These are phyloP conservation scores for Casuarius casuarius DNA, from an alignment of 2,113 vertebrate genomes.

Conservation along the genomic window DNA sequence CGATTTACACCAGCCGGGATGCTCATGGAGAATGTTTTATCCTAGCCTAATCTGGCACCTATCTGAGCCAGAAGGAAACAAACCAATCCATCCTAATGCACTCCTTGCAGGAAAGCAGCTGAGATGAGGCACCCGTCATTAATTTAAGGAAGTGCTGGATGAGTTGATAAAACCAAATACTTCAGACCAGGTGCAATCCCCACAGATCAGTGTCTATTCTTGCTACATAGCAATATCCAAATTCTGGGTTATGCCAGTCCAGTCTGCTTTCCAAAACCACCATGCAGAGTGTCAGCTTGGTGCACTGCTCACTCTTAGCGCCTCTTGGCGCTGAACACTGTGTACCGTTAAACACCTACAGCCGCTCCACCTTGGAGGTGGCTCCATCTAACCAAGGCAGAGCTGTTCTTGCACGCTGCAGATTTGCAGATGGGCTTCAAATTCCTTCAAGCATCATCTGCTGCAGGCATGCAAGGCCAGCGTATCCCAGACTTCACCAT, in stretches of 20 bases:
- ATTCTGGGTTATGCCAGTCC: not conserved
- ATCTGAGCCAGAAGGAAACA: not conserved
- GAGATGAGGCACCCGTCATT: not conserved
- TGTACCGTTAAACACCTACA: not conserved
- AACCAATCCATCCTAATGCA: not conserved
- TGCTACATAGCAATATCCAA: no score
- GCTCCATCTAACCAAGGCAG: not conserved
- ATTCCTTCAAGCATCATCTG: not conserved
- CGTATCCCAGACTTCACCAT: not conserved
- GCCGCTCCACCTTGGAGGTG: not conserved
- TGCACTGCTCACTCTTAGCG: not conserved
- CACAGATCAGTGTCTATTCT: not conserved
- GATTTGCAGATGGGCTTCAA: not conserved
- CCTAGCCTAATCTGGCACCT: not conserved
- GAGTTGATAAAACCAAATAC: not conserved
- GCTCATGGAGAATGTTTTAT: rapidly evolving
- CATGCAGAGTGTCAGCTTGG: not conserved
- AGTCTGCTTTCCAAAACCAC: not conserved
- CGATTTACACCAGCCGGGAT: rapidly evolving
- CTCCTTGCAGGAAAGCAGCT: rapidly evolving
- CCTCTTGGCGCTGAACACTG: not conserved
- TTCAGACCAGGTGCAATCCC: no score
- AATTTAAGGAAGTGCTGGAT: not conserved
- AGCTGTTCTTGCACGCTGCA: not conserved
- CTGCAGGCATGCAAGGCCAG: not conserved